Percentiles rank a stretch among this genome's conserved stretches.
Evolutionary conservation across 2,797 vertebrate genomes (phyloP).

Genomic region (Lepus oiostolus): DNA sequence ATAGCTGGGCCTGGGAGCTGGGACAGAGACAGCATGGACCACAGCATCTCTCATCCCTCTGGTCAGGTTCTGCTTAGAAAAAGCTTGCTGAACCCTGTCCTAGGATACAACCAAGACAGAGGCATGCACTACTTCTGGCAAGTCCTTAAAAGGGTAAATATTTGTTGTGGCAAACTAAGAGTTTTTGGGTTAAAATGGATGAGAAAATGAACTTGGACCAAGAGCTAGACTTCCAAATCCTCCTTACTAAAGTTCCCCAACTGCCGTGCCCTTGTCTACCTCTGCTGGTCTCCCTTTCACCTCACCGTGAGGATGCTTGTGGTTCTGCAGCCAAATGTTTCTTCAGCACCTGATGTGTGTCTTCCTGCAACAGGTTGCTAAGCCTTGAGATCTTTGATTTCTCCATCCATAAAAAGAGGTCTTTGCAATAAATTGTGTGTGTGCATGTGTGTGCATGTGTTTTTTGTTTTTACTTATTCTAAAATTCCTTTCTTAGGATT

Average conservation of each 20-base stretch:
- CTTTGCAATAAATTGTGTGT: background rate
- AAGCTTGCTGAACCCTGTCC: too few relatives aligned
- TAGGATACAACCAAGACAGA: background rate
- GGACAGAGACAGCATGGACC: rapidly evolving
- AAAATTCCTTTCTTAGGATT: background rate
- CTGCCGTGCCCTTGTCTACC: rapidly evolving
- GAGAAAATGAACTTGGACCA: too few relatives aligned
- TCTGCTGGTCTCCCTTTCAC: background rate
- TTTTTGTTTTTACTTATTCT: background rate
- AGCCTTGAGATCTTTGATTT: background rate
- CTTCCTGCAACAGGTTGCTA: background rate
- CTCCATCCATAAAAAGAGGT: background rate
- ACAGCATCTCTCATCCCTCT: background rate
- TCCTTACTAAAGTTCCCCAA: rapidly evolving
- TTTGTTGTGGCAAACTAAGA: background rate
- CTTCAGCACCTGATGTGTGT: rapidly evolving
- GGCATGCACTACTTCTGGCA: too few relatives aligned
- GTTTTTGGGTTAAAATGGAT: background rate
- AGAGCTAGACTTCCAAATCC: background rate
- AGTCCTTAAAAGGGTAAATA: background rate
- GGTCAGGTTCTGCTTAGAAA: background rate
- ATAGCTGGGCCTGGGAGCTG: background rate
- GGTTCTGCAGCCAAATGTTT: background rate
- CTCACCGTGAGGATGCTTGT: rapidly evolving
- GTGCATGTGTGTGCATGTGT: too few relatives aligned